Evolutionary conservation across 2,797 vertebrate species (phyloP).

Genomic region (Micropoecilia bifurca): DNA sequence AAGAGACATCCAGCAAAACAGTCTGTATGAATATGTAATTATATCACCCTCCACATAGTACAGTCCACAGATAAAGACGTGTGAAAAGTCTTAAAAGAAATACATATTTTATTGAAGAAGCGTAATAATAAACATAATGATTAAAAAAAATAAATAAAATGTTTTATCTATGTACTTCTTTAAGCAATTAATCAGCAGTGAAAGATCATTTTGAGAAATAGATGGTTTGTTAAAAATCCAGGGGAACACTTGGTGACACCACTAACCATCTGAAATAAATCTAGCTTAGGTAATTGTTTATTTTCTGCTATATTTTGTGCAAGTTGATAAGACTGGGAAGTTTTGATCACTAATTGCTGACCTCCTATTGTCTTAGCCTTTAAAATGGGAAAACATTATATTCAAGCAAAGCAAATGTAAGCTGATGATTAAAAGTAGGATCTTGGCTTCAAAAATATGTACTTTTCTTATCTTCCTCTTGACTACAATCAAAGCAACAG

Average conservation of each 20-base stretch:
- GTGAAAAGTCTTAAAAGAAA: neutral
- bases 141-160: neutral
- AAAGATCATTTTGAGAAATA: neutral
- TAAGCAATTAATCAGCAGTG: neutral
- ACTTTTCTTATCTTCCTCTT: neutral
- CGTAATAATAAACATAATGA: neutral
- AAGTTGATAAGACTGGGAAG: neutral
- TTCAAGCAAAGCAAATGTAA: neutral
- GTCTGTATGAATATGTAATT: constrained; percentile 16
- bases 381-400: neutral
- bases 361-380: neutral
- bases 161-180: neutral
- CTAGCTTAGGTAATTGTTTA: neutral
- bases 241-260: neutral
- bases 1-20: constrained; percentile 22
- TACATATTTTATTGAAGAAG: neutral
- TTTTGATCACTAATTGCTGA: neutral
- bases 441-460: neutral
- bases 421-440: neutral
- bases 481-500: neutral
- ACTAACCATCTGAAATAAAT: neutral
- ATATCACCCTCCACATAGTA: neutral
- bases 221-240: neutral
- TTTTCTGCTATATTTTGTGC: neutral
- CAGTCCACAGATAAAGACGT: neutral